These are phyloP conservation scores for Cryptoprocta ferox DNA, from an alignment of 2,797 vertebrate species.

Conservation along the genomic window DNA sequence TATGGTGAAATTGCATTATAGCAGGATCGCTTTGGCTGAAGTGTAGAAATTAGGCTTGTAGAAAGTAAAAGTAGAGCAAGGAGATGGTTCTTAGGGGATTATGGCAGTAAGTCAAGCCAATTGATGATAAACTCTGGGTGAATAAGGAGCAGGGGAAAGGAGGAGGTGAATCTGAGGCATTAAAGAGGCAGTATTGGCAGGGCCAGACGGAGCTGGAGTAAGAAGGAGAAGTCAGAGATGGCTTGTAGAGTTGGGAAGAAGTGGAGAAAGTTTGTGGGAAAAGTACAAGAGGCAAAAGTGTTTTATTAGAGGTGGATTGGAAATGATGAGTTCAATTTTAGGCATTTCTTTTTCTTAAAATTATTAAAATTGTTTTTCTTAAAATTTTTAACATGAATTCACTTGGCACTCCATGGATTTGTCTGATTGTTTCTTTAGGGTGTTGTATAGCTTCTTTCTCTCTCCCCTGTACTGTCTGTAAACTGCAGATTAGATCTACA, in stretches of 20 bases:
- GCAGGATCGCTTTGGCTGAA: slow-evolving; percentile 17
- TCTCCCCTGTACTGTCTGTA: neutral
- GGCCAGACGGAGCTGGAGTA: neutral
- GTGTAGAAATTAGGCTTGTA: neutral
- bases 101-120: neutral
- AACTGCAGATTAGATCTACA: slow-evolving; percentile 24
- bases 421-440: slow-evolving; percentile 27
- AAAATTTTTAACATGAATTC: neutral
- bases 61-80: neutral
- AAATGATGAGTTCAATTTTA: slow-evolving; percentile 22
- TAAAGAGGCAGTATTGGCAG: neutral
- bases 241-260: neutral
- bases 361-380: neutral
- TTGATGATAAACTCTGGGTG: neutral
- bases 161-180: neutral
- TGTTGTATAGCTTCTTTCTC: neutral
- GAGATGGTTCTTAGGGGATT: neutral
- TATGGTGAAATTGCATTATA: neutral
- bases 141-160: neutral
- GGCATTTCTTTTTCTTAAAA: neutral
- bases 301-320: neutral
- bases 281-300: neutral
- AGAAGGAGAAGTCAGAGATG: neutral
- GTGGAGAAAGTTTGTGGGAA: neutral
- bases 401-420: neutral